These are phyloP conservation scores for Meloidogyne chitwoodi DNA, from an alignment of 1,140 invertebrate species.

Conservation along the genomic window DNA sequence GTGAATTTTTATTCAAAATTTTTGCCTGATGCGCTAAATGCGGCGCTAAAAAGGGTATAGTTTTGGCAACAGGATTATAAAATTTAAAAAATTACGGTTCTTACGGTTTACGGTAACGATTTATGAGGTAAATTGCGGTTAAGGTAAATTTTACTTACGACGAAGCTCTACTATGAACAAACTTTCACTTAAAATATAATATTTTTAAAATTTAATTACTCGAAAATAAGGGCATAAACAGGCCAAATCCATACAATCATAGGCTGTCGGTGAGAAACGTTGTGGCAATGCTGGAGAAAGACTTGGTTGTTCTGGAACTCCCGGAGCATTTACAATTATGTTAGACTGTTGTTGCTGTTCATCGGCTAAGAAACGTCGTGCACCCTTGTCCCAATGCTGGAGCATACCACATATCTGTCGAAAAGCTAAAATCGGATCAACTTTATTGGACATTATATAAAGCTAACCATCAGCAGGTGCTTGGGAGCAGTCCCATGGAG, in stretches of 20 bases:
- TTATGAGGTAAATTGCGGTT: too few species aligned
- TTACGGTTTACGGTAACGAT: too few species aligned
- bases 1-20: too few species aligned
- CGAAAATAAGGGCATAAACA: slow-evolving; percentile 27
- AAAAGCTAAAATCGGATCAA: slow-evolving; percentile 31
- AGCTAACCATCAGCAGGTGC: slow-evolving; percentile 5
- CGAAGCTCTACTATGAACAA: too few species aligned
- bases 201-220: slow-evolving; percentile 15
- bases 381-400: slow-evolving; percentile 37
- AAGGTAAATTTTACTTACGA: too few species aligned
- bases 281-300: slow-evolving; percentile 34
- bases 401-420: slow-evolving; percentile 35
- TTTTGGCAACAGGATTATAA: too few species aligned
- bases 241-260: slow-evolving; percentile 24
- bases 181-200: neutral
- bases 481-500: neutral
- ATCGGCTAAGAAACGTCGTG: slow-evolving; percentile 31
- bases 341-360: slow-evolving; percentile 32
- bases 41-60: too few species aligned
- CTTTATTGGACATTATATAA: neutral
- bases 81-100: too few species aligned
- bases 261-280: slow-evolving; percentile 17
- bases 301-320: slow-evolving; percentile 41
- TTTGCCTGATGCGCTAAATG: too few species aligned
- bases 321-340: slow-evolving; percentile 39